phyloP scores from a whole-genome alignment of 2,113 vertebrate species.

The Hippocampus zosterae region DNA sequence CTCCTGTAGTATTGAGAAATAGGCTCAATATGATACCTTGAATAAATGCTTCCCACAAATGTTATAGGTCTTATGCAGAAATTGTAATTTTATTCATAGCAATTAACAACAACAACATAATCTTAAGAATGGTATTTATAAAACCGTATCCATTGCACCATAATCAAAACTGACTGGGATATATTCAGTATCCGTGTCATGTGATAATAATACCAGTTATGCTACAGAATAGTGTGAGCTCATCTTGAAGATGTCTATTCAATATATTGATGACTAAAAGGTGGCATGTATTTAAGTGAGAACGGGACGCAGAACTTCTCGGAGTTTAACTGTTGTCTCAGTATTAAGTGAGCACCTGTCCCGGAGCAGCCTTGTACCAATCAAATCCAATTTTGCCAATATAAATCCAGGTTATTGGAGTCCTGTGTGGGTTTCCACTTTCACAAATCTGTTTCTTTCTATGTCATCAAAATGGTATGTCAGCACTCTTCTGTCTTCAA shows the following conservation, averaged over 20 bases:
- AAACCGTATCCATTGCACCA: neutral
- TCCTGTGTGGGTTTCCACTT: conserved; percentile 22
- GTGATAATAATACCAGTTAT: neutral
- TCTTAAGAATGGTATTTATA: neutral
- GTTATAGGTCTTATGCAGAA: no score
- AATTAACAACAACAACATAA: neutral
- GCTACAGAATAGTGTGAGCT: neutral
- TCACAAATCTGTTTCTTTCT: conserved; percentile 42
- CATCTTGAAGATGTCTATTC: neutral
- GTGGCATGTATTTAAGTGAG: conserved; percentile 26
- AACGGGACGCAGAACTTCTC: conserved; percentile 33
- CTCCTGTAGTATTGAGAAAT: no score
- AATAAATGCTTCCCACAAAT: no score
- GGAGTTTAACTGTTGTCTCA: conserved; percentile 38
- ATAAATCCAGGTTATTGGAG: conserved; percentile 22
- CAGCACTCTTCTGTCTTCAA: conserved; percentile 38
- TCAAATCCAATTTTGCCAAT: conserved; percentile 31
- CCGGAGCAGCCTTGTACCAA: conserved; percentile 18
- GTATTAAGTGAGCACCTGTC: conserved; percentile 29
- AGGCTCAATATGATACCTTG: no score
- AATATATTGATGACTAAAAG: neutral
- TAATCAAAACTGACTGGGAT: neutral
- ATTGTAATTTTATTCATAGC: neutral
- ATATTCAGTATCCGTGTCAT: neutral
- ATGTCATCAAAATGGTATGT: conserved; percentile 42